Conservation (phyloP, 2,797 vertebrate genomes). For the Lagocephalus sceleratus region DNA sequence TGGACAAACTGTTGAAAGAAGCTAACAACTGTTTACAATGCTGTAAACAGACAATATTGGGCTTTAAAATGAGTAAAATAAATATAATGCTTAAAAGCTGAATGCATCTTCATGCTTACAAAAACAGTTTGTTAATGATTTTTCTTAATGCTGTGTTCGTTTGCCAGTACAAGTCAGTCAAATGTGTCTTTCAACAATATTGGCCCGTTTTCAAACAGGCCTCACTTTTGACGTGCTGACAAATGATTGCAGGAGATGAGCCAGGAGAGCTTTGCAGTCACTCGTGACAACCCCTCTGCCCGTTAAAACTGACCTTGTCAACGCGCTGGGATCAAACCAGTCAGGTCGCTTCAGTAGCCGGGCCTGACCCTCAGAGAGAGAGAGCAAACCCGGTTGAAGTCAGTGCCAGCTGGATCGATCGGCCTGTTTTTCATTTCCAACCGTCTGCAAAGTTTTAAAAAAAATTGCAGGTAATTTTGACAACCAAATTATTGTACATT, state of each 20-base stretch:
- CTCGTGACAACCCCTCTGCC: constrained; percentile 53
- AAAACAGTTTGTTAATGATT: constrained; percentile 12
- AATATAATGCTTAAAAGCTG: background rate
- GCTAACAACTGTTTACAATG: too few species aligned
- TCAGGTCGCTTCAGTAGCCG: constrained; percentile 50
- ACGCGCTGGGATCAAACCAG: constrained; percentile 47
- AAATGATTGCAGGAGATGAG: constrained; percentile 57
- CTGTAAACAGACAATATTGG: too few species aligned
- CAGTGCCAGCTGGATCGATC: constrained; percentile 56
- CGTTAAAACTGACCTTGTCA: constrained; percentile 66
- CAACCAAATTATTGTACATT: constrained; percentile 68
- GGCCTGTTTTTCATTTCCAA: constrained; percentile 68
- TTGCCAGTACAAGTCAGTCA: constrained; percentile 9
- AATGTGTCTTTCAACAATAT: constrained; percentile 13
- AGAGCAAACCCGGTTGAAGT: constrained; percentile 57
- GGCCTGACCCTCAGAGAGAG: constrained; percentile 49
- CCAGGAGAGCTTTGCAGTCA: constrained; percentile 50
- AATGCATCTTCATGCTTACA: background rate
- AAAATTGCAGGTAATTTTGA: constrained; percentile 55
- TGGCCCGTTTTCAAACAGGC: constrained; percentile 18
- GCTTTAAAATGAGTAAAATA: background rate
- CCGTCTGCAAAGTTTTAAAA: constrained; percentile 42
- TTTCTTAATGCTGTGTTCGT: constrained; percentile 1
- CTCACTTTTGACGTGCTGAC: constrained; percentile 43
- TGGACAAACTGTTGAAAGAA: constrained; percentile 19